Base-by-base conservation (phyloP, 2,888 invertebrate genomes). In the Bombylius discolor region DNA sequence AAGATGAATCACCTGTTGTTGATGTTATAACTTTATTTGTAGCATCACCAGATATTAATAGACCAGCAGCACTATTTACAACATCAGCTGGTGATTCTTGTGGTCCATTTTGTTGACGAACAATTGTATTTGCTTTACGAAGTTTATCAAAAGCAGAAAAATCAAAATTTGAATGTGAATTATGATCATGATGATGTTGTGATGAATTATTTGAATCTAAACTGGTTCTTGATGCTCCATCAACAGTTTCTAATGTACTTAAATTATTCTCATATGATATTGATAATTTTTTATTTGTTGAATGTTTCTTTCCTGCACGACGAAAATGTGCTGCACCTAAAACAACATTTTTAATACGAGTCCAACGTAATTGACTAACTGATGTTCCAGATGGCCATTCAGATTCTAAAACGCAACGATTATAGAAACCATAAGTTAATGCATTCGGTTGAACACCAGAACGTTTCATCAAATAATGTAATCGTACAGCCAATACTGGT, bases 371-470 rank as follows among this genome's bases (percentile, higher is more conserved):
- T 67, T 90, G 87, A 62, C 92, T 72, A 7, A 72, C 76, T 69
- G 81, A 86, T 62, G 83, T 82, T 78, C 83, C 82, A 47, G 87
- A 83, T 0, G 95, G 94, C 97, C 96, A 97, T 63, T 89, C 88
- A 7, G 95, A 93, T 74, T 97, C 96, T 56, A 98, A 78, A 47
- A 99, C 96, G 64, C 85, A 86, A 49, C 84, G 77, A 70, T 85
- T 86, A 65, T 81, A 84, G 64, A 84, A 81, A 11, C 98, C 98
- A 67, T 99, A 99, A 0, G 99, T 99, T 53, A 99, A 83, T 11
- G 99, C 99, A 72, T 99, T 99, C 1, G 97, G 96, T 68, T 93
- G 92, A 46, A 99, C 81, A 0, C 94, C 94, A 46, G 87, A 87
- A 31, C 89, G 82, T 72, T 94, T 94, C 94, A 96, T 95, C 49